Conservation (phyloP, 2,888 invertebrate genomes). For the Aphidoletes aphidimyza region DNA sequence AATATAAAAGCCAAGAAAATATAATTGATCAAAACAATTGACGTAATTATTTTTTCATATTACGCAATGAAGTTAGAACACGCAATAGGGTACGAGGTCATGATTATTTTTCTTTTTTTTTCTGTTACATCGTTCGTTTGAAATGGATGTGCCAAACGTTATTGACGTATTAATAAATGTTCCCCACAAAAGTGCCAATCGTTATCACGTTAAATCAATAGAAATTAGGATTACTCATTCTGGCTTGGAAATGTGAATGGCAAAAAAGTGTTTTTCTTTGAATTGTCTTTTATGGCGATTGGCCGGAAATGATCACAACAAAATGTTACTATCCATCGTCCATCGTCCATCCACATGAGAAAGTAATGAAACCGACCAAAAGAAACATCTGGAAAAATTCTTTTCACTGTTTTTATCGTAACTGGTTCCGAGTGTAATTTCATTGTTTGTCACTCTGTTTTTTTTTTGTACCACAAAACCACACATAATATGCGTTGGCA, state of each 20-base stretch:
- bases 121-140: background rate
- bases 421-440: background rate
- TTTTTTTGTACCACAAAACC: background rate
- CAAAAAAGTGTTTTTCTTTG: background rate
- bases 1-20: no score
- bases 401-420: no score
- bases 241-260: background rate
- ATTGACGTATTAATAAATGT: background rate
- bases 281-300: background rate
- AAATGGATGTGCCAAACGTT: slow-evolving; percentile 9
- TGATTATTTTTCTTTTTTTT: background rate
- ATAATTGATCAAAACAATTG: no score
- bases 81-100: no score
- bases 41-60: no score
- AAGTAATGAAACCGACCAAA: background rate
- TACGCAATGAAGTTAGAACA: no score
- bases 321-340: background rate
- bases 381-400: background rate
- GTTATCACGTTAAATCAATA: background rate
- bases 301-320: background rate
- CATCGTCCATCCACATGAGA: background rate
- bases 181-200: background rate
- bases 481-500: background rate
- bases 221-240: background rate
- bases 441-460: no score